These are phyloP conservation scores for Lepidotrigona ventralis DNA, from an alignment of 1,140 invertebrate genomes.

Conservation along the genomic window DNA sequence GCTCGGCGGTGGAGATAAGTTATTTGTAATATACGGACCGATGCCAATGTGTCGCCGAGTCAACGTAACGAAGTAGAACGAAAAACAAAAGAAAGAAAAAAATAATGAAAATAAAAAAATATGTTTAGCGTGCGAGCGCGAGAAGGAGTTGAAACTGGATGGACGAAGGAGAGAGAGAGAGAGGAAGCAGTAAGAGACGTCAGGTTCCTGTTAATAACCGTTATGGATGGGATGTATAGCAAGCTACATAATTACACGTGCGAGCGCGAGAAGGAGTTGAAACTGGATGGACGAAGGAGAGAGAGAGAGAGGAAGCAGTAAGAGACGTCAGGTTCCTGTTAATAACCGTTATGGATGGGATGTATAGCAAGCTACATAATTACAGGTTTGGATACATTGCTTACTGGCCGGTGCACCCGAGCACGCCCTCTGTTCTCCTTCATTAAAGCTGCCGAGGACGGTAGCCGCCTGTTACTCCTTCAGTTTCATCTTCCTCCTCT, in stretches of 20 bases:
- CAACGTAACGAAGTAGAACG: conserved; percentile 46
- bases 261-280: conserved; percentile 9
- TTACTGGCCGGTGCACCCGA: conserved; percentile 75
- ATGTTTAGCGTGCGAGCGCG: background rate
- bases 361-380: conserved; percentile 75
- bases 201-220: conserved; percentile 74
- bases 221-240: conserved; percentile 74
- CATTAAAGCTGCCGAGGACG: conserved; percentile 75
- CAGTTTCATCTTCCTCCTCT: conserved; percentile 48
- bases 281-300: background rate
- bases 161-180: background rate
- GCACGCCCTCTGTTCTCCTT: conserved; percentile 79
- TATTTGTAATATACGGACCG: conserved; percentile 37
- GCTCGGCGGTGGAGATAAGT: background rate
- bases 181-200: conserved; percentile 59
- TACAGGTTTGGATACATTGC: conserved; percentile 77
- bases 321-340: conserved; percentile 72
- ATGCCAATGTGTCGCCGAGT: conserved; percentile 44
- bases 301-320: conserved; percentile 4
- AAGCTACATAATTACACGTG: conserved; percentile 77
- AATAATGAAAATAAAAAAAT: conserved; percentile 9
- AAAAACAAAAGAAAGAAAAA: background rate
- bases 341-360: conserved; percentile 75
- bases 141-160: background rate
- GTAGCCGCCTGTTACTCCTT: conserved; percentile 76